Evolutionary conservation across 2,888 invertebrate species (phyloP).

Genomic region (Cremastobaeus sp.): DNA sequence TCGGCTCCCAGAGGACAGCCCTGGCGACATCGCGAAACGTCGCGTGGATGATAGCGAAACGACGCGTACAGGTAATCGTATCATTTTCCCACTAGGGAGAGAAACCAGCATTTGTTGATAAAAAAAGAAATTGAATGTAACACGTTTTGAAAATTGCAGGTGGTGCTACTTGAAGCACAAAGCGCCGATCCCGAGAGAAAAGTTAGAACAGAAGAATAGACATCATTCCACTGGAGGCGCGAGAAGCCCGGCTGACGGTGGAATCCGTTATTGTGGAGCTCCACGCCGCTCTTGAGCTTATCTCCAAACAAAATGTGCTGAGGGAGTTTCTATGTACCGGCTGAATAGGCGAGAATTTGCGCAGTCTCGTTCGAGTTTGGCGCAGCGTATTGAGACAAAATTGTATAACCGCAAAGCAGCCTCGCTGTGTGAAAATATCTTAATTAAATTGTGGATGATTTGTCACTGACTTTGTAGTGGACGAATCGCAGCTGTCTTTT

Average conservation of each 20-base stretch:
- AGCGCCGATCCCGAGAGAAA: slow-evolving; percentile 33
- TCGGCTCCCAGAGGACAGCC: not conserved
- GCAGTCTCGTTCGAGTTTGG: slow-evolving; percentile 41
- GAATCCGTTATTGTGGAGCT: slow-evolving; percentile 50
- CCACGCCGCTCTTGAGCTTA: slow-evolving; percentile 52
- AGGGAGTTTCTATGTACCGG: slow-evolving; percentile 47
- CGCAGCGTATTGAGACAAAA: slow-evolving; percentile 20
- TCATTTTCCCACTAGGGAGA: no score
- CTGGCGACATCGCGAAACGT: slow-evolving; percentile 6
- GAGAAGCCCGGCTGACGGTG: slow-evolving; percentile 52
- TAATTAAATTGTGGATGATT: slow-evolving; percentile 8
- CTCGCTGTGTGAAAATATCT: no score
- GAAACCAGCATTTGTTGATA: no score
- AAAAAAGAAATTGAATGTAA: no score
- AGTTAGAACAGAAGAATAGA: slow-evolving; percentile 50
- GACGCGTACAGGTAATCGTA: slow-evolving; percentile 39
- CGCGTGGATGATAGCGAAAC: slow-evolving; percentile 40
- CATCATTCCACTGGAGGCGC: slow-evolving; percentile 57
- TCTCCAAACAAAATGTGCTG: slow-evolving; percentile 35
- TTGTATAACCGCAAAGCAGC: slow-evolving; percentile 23
- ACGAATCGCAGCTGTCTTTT: slow-evolving; percentile 50
- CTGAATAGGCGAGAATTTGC: slow-evolving; percentile 31
- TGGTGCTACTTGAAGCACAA: slow-evolving; percentile 50
- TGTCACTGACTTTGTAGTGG: slow-evolving; percentile 25
- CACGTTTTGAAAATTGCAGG: no score